These are phyloP conservation scores for Ornithorhynchus anatinus DNA, from an alignment of 2,113 vertebrate species.

Conservation along the genomic window DNA sequence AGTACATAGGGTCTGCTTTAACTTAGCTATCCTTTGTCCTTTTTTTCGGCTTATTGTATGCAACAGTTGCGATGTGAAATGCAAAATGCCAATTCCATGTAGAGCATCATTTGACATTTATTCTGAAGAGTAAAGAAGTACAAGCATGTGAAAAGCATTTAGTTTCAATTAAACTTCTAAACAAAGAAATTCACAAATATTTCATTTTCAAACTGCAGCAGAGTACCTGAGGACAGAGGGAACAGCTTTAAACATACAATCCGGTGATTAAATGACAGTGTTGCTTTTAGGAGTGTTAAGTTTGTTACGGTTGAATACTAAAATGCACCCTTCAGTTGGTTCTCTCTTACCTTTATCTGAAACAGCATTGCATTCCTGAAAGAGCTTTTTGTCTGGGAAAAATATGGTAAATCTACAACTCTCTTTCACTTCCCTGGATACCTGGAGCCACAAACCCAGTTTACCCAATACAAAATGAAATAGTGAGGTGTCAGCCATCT, in stretches of 20 bases:
- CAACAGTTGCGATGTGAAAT: slow-evolving; percentile 71
- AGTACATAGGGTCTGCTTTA: slow-evolving; percentile 67
- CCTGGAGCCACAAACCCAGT: too few relatives aligned
- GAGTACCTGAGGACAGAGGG: slow-evolving; percentile 55
- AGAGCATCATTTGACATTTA: slow-evolving; percentile 64
- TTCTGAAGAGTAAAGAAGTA: slow-evolving; percentile 27
- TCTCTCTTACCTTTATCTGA: slow-evolving; percentile 54
- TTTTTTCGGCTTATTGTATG: slow-evolving; percentile 72
- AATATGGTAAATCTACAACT: too few relatives aligned
- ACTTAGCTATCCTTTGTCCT: slow-evolving; percentile 68
- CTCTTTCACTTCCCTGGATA: too few relatives aligned
- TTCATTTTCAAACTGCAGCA: slow-evolving; percentile 61
- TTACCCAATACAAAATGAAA: too few relatives aligned
- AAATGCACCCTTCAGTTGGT: slow-evolving; percentile 49
- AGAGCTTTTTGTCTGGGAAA: too few relatives aligned
- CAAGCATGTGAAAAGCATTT: slow-evolving; percentile 65
- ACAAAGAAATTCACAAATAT: slow-evolving; percentile 62
- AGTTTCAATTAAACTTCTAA: slow-evolving; percentile 68
- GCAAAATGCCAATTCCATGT: slow-evolving; percentile 54
- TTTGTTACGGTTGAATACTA: slow-evolving; percentile 52
- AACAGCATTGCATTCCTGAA: too few relatives aligned
- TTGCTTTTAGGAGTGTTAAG: slow-evolving; percentile 49
- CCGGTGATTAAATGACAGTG: slow-evolving; percentile 60
- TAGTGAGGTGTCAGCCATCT: too few relatives aligned
- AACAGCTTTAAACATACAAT: slow-evolving; percentile 46